phyloP scores from a whole-genome alignment of 2,797 vertebrate genomes.

The Oreochromis grahami region DNA sequence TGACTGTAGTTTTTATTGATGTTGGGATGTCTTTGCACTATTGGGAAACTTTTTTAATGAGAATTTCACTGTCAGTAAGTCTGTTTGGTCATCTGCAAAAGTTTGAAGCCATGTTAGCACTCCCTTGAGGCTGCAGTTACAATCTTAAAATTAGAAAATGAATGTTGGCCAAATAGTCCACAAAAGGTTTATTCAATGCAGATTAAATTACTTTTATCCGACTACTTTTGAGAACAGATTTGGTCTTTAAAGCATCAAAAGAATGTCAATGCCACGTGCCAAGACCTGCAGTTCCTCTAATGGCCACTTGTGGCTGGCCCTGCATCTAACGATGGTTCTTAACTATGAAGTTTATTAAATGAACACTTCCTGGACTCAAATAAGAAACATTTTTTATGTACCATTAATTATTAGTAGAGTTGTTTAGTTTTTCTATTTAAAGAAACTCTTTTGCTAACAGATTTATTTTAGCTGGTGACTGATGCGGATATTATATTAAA shows the following conservation, averaged over 20 bases:
- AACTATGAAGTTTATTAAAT: neutral
- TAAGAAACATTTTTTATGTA: neutral
- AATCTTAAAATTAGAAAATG: neutral
- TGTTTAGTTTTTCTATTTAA: neutral
- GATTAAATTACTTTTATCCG: neutral
- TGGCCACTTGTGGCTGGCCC: neutral
- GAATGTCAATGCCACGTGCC: neutral
- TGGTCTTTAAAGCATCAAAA: neutral
- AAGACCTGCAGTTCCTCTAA: neutral
- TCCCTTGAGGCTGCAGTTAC: neutral
- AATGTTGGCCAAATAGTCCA: neutral
- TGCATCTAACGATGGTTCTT: neutral
- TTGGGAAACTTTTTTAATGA: neutral
- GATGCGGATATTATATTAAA: neutral
- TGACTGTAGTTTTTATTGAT: neutral
- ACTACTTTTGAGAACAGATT: neutral
- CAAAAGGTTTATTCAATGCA: neutral
- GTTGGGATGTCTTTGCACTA: neutral
- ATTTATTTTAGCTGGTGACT: neutral
- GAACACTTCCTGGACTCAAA: neutral
- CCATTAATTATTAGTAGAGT: neutral
- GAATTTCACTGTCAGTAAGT: neutral
- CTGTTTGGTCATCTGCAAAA: neutral
- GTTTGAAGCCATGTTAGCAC: neutral
- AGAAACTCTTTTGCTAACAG: neutral